Evolutionary conservation across 2,113 vertebrate genomes (phyloP).

Genomic region (Promerops cafer): DNA sequence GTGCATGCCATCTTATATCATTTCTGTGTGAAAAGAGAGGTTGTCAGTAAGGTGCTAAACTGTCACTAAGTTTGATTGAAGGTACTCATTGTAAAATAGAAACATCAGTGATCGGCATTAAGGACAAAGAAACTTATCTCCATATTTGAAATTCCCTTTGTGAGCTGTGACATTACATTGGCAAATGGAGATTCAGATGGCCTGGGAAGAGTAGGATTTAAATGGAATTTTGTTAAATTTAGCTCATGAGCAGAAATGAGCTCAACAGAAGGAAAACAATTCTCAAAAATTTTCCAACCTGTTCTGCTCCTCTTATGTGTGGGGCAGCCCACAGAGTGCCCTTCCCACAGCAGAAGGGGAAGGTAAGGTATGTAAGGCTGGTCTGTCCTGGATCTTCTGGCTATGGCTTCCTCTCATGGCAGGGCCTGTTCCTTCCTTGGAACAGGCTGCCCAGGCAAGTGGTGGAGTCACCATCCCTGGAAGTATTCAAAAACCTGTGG

Average conservation of each 20-base stretch:
- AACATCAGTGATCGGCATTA: background rate
- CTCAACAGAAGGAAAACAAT: background rate
- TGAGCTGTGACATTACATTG: background rate
- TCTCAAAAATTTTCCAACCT: background rate
- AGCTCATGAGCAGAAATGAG: background rate
- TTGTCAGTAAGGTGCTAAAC: background rate
- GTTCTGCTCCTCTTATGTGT: background rate
- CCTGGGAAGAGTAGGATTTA: background rate
- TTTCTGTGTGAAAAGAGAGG: background rate
- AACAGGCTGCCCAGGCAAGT: background rate
- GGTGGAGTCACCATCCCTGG: background rate
- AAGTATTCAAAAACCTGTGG: background rate
- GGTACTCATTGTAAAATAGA: background rate
- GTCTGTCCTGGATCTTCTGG: background rate
- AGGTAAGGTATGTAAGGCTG: background rate
- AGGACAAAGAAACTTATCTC: background rate
- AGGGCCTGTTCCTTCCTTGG: background rate
- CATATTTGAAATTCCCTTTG: background rate
- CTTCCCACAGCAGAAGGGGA: background rate
- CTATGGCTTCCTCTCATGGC: background rate
- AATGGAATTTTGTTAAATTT: background rate
- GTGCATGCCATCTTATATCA: background rate
- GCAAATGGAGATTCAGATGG: background rate
- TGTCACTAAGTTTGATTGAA: background rate
- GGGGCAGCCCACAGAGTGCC: background rate